These are phyloP conservation scores for Phenganax marumi DNA, from an alignment of 92 coral and sea anemone genomes.

Conservation along the genomic window DNA sequence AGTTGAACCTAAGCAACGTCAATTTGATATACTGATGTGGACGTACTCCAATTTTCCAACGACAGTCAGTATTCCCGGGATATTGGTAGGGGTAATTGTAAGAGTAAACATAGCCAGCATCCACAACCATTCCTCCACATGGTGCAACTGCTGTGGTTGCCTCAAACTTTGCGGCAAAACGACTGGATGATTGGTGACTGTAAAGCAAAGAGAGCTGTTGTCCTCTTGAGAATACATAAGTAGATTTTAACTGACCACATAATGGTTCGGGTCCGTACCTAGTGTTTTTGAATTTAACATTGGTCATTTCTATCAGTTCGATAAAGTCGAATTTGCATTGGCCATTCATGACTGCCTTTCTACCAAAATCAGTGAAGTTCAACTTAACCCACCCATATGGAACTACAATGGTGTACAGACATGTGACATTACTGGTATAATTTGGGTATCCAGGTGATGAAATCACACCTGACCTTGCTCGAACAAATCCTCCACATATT, in stretches of 20 bases:
- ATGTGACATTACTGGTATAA: slow-evolving; percentile 63
- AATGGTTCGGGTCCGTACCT: slow-evolving; percentile 53
- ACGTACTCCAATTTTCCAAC: slow-evolving; percentile 79
- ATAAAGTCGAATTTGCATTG: slow-evolving; percentile 65
- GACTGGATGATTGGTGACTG: slow-evolving; percentile 53
- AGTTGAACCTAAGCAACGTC: slow-evolving; percentile 73
- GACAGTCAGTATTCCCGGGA: slow-evolving; percentile 71
- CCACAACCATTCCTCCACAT: slow-evolving; percentile 62
- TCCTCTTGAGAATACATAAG: slow-evolving; percentile 74
- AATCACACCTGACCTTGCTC: slow-evolving; percentile 62
- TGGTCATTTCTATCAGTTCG: slow-evolving; percentile 70
- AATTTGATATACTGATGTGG: slow-evolving; percentile 62
- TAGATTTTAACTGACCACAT: slow-evolving; percentile 78
- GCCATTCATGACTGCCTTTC: slow-evolving; percentile 29
- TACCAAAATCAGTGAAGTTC: slow-evolving; percentile 65
- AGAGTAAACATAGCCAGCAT: slow-evolving; percentile 70
- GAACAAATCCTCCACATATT: slow-evolving; percentile 78
- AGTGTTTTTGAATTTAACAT: slow-evolving; percentile 59
- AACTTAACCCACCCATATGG: slow-evolving; percentile 86
- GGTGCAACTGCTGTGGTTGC: slow-evolving; percentile 75
- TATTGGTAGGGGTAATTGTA: slow-evolving; percentile 75
- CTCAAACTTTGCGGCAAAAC: slow-evolving; percentile 69
- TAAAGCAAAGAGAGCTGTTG: slow-evolving; percentile 72
- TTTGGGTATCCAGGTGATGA: slow-evolving; percentile 66
- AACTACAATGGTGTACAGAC: slow-evolving; percentile 75